Conservation (phyloP, 2,113 vertebrate species). For the Pithys albifrons region DNA sequence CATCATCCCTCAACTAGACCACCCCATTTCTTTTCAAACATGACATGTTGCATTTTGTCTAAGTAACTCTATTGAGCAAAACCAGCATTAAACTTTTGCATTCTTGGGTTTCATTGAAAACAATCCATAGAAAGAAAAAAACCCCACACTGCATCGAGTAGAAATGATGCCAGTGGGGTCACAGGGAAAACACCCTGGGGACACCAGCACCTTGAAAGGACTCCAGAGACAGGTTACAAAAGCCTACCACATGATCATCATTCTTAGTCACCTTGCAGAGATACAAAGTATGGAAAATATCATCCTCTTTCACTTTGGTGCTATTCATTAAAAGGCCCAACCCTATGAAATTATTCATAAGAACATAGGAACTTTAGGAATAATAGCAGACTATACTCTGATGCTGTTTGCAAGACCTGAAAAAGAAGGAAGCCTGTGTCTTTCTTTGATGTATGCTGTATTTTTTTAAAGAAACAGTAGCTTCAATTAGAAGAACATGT, state of each 20-base stretch:
- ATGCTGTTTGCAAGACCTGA: neutral
- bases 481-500: neutral
- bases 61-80: neutral
- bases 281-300: neutral
- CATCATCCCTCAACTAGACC: neutral
- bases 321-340: neutral
- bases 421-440: neutral
- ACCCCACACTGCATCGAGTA: neutral
- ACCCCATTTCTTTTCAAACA: neutral
- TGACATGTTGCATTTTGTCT: neutral
- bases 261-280: neutral
- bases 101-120: neutral
- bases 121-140: neutral
- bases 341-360: neutral
- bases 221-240: neutral
- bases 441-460: neutral
- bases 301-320: neutral
- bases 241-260: rapidly evolving
- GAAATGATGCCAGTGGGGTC: neutral
- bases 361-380: neutral
- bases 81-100: neutral
- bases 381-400: neutral
- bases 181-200: neutral
- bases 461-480: neutral
- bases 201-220: neutral